Conservation (phyloP, 2,797 vertebrate genomes). For the Triplophysa yarkandensis region DNA sequence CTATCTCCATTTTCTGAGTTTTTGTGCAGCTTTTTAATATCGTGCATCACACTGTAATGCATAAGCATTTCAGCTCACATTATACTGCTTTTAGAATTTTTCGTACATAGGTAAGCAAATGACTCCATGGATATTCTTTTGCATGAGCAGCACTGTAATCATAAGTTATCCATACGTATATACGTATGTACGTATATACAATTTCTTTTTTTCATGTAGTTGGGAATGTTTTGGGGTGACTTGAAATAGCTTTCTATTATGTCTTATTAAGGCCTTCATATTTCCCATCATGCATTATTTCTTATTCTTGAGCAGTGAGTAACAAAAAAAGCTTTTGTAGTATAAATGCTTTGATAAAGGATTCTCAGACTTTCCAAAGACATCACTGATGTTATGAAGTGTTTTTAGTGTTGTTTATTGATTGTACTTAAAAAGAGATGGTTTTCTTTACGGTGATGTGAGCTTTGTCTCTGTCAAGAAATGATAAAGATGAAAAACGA, state of each 20-base stretch:
- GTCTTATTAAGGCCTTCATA: not conserved
- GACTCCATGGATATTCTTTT: slow-evolving; percentile 4
- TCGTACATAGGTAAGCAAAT: not conserved
- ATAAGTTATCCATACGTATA: too few relatives aligned
- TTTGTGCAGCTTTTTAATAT: slow-evolving; percentile 31
- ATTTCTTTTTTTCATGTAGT: not conserved
- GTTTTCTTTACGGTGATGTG: not conserved
- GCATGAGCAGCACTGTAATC: slow-evolving; percentile 54
- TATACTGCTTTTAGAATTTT: slow-evolving; percentile 33
- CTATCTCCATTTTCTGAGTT: not conserved
- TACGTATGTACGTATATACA: too few relatives aligned
- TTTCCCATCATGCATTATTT: slow-evolving; percentile 9
- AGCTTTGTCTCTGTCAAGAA: not conserved
- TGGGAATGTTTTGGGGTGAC: not conserved
- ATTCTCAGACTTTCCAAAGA: slow-evolving; percentile 3
- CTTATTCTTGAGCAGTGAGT: not conserved
- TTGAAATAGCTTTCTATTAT: slow-evolving; percentile 20
- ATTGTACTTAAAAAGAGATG: not conserved
- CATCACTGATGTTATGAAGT: not conserved
- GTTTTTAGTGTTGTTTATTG: not conserved
- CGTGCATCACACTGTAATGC: slow-evolving; percentile 1
- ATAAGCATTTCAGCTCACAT: slow-evolving; percentile 47
- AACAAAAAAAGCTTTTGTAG: too few relatives aligned
- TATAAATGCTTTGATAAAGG: not conserved
- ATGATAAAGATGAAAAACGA: not conserved